Base-by-base conservation (phyloP, 37 sponge, comb jelly and placozoan species). In the Cladorhizidae sp. region DNA sequence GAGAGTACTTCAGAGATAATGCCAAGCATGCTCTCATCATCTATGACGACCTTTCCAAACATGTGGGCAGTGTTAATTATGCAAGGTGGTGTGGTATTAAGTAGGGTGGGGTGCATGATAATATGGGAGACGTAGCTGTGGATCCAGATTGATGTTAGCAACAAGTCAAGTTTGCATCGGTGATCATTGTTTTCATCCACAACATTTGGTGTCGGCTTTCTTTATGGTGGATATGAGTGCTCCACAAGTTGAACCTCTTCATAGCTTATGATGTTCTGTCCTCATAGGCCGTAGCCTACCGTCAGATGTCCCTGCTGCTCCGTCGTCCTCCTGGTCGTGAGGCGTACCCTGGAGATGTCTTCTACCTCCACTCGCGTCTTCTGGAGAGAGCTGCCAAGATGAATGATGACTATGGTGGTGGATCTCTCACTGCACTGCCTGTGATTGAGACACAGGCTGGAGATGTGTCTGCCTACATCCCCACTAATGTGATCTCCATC, bases 401-500 rank as follows among this genome's bases (percentile, higher is more conserved):
- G 99, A 95, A 85, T 50, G 94, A 95, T 40, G 88, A 91, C 74
- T 93, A 95, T 70, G 99, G 99, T 0, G 99, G 99, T 21, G 99
- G 99, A 31, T 98, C 99, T 49, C 89, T 98, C 64, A 98, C 99
- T 73, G 99, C 99, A 14, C 89, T 98, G 2, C 99, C 99, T 23
- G 89, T 98, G 76, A 98, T 98, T 87, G 99, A 98, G 90, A 98
- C 99, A 0, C 99, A 98, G 88, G 98, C 98, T 69, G 98, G 98
- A 21, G 98, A 98, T 72, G 98, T 98, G 73, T 98, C 98, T 33
- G 98, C 98, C n/a, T 98, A 98, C 77, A 98, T 98, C 69, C 99
- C 99, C 2, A 98, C 99, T 82, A 98, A 98, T 65, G 99, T 98
- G 43, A 98, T 98, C 82, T 98, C 99, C 54, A 98, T 98, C 87